A percentile compares a stretch with the other conserved stretches of the same genome.
Evolutionary conservation across 2,113 vertebrate genomes (phyloP).

Genomic region (Sitta europaea): DNA sequence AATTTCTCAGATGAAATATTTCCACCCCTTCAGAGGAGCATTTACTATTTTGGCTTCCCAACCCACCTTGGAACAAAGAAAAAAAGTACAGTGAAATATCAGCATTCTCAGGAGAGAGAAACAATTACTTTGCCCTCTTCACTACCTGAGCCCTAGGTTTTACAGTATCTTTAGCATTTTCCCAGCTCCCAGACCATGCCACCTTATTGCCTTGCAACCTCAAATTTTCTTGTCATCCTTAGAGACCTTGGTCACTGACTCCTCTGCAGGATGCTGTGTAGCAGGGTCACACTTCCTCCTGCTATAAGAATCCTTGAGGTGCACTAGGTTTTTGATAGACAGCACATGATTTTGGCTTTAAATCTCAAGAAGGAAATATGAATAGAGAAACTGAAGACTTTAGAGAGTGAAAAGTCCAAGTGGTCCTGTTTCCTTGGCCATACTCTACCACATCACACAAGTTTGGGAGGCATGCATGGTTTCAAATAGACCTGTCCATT

Average conservation of each 20-base stretch:
- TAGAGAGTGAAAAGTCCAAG: background rate
- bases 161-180: background rate
- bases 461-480: rapidly evolving
- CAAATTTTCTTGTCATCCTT: background rate
- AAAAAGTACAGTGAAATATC: background rate
- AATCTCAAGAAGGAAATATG: background rate
- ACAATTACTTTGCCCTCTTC: background rate
- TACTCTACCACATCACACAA: background rate
- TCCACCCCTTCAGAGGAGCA: background rate
- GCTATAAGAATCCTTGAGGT: background rate
- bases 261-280: background rate
- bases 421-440: background rate
- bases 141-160: background rate
- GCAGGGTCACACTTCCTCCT: background rate
- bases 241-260: background rate
- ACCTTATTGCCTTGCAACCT: background rate
- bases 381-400: background rate
- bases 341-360: background rate
- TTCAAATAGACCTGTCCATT: background rate
- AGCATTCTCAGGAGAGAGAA: background rate
- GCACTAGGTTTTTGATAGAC: background rate
- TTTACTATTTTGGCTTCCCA: conserved; percentile 18
- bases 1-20: background rate
- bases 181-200: background rate
- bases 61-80: background rate